These are phyloP conservation scores for Hystrix brachyura DNA, from an alignment of 2,113 vertebrate genomes.

Conservation along the genomic window DNA sequence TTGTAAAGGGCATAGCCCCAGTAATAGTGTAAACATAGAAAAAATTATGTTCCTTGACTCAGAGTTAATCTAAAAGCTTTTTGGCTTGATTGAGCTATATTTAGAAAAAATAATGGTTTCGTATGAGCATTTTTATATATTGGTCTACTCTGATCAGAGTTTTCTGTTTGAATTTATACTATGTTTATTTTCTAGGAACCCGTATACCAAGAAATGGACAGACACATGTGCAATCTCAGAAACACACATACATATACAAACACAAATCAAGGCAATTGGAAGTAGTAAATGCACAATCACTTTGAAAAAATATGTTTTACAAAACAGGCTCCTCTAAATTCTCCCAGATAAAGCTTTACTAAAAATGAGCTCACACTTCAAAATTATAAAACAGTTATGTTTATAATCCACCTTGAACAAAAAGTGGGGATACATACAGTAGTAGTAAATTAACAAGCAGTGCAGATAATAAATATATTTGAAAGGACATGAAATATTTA, in stretches of 20 bases:
- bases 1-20: not conserved
- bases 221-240: not conserved
- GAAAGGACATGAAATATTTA: not conserved
- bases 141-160: not conserved
- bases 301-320: not conserved
- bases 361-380: not conserved
- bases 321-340: not conserved
- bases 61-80: not conserved
- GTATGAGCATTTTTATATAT: not conserved
- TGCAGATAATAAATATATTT: not conserved
- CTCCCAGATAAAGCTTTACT: not conserved
- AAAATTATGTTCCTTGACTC: not conserved
- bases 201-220: not conserved
- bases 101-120: not conserved
- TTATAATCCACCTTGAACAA: not conserved
- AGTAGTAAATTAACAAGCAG: not conserved
- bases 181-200: not conserved
- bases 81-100: not conserved
- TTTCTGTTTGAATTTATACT: not conserved
- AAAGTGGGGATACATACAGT: not conserved
- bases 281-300: not conserved
- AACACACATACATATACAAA: too few relatives aligned
- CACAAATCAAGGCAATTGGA: too few relatives aligned
- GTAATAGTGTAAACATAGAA: not conserved
- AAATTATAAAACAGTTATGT: not conserved